Percentiles rank a stretch among this genome's conserved stretches.
Conservation (phyloP, 2,113 vertebrate species). For the Thamnaconus septentrionalis region DNA sequence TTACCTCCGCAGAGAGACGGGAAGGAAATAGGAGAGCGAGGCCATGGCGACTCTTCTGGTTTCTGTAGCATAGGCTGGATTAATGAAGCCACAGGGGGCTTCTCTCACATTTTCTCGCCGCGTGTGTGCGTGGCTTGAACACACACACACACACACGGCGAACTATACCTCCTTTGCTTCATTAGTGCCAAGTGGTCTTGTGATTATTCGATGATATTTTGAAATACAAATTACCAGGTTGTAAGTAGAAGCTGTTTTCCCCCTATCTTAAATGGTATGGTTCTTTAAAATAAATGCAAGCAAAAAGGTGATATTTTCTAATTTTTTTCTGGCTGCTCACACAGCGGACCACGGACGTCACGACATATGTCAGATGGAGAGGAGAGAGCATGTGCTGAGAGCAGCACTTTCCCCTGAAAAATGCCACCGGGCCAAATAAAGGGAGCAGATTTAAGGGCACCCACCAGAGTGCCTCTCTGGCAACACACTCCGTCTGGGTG, state of each 20-base stretch:
- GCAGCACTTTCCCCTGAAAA: no score
- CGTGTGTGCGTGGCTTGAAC: slow-evolving; percentile 9
- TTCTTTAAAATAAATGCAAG: background rate
- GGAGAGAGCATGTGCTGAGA: no score
- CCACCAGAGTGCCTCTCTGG: slow-evolving; percentile 59
- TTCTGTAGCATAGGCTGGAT: slow-evolving; percentile 62
- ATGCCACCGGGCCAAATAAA: no score
- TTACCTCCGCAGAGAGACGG: slow-evolving; percentile 57
- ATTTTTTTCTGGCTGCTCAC: background rate
- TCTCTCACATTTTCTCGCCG: slow-evolving; percentile 26
- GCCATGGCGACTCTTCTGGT: slow-evolving; percentile 54
- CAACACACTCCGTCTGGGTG: slow-evolving; percentile 38
- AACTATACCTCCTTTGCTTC: slow-evolving; percentile 38
- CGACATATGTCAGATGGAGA: no score
- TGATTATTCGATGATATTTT: slow-evolving; percentile 43
- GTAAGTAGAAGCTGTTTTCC: slow-evolving; percentile 14
- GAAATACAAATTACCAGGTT: slow-evolving; percentile 24
- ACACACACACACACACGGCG: slow-evolving; percentile 34
- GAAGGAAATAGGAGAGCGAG: slow-evolving; percentile 41
- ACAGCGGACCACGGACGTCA: no score
- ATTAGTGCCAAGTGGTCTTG: slow-evolving; percentile 32
- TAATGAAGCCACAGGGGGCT: slow-evolving; percentile 72
- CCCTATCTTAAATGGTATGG: slow-evolving; percentile 3
- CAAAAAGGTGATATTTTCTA: background rate
- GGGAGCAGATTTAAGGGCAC: slow-evolving; percentile 17